Percentiles rank a stretch among this genome's conserved stretches.
These are phyloP conservation scores for Montipora sp. DNA, from an alignment of 64 coral and sea anemone species.

Conservation along the genomic window DNA sequence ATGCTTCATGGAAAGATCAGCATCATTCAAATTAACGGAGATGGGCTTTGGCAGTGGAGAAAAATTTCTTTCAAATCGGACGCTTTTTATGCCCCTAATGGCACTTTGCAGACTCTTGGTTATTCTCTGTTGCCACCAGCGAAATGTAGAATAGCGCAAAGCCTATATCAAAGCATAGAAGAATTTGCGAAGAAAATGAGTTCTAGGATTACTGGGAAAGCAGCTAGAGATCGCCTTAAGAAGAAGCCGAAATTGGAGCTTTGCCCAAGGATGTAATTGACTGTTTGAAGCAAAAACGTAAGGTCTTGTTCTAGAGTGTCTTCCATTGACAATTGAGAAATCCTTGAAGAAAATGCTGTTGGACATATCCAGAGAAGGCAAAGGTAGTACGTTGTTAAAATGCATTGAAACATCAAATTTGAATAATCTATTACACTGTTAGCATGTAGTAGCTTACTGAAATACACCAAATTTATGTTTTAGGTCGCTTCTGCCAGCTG, in stretches of 20 bases:
- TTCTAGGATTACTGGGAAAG: background rate
- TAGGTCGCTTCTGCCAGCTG: background rate
- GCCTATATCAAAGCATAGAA: background rate
- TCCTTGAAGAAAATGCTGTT: background rate
- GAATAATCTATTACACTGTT: background rate
- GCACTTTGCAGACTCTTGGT: background rate
- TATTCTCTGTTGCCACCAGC: background rate
- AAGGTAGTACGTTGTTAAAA: background rate
- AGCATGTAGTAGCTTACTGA: too few relatives aligned
- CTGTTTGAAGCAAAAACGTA: background rate
- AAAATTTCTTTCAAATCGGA: background rate
- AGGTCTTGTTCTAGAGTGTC: constrained; percentile 2
- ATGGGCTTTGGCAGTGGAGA: background rate
- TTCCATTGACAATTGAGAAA: background rate
- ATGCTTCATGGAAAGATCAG: accelerated
- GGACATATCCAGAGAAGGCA: background rate
- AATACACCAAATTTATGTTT: background rate
- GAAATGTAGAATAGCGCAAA: background rate
- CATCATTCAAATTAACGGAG: background rate
- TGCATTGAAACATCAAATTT: background rate
- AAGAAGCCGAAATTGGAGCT: background rate
- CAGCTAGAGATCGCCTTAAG: background rate
- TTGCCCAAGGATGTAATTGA: too few relatives aligned
- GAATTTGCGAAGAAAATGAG: background rate
- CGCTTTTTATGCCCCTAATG: background rate